Percentiles rank a stretch among this genome's conserved stretches.
Evolutionary conservation across 2,888 invertebrate species (phyloP).

Genomic region (Argyresthia goedartella): DNA sequence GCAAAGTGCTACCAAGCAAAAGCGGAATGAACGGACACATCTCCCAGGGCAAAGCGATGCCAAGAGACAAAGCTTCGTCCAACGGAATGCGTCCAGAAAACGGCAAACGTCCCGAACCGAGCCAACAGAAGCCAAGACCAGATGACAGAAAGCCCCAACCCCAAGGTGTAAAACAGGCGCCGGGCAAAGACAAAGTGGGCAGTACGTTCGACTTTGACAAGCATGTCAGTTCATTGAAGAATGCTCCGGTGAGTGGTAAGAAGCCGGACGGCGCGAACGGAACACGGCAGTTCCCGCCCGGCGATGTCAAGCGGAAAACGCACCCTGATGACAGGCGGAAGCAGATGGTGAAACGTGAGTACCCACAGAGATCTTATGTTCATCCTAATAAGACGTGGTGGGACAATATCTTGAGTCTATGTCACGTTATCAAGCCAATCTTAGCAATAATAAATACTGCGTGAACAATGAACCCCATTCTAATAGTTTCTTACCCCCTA

Average conservation of each 20-base stretch:
- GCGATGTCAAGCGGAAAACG: conserved; percentile 45
- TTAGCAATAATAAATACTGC: too few species aligned
- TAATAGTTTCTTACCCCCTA: too few species aligned
- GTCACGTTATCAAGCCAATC: too few species aligned
- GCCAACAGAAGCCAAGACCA: conserved; percentile 22
- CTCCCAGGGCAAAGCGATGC: conserved; percentile 37
- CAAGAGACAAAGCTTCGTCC: conserved; percentile 30
- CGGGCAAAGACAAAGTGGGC: conserved; percentile 32
- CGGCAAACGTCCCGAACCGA: conserved; percentile 22
- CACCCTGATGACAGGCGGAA: conserved; percentile 35
- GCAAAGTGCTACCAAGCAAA: conserved; percentile 30
- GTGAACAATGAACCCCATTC: too few species aligned
- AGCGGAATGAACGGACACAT: conserved; percentile 37
- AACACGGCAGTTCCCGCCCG: conserved; percentile 61
- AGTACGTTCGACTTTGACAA: conserved; percentile 59
- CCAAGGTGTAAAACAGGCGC: conserved; percentile 24
- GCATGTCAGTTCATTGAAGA: conserved; percentile 46
- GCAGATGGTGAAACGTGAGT: conserved; percentile 39
- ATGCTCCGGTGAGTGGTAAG: conserved; percentile 12
- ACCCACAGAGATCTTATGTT: too few species aligned
- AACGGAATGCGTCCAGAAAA: conserved; percentile 24
- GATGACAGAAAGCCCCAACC: conserved; percentile 30
- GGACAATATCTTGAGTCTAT: too few species aligned
- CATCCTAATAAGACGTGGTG: too few species aligned
- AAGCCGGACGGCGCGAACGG: conserved; percentile 21